Conservation (phyloP, 2,113 vertebrate species). For the Corythoichthys haematopterus region DNA sequence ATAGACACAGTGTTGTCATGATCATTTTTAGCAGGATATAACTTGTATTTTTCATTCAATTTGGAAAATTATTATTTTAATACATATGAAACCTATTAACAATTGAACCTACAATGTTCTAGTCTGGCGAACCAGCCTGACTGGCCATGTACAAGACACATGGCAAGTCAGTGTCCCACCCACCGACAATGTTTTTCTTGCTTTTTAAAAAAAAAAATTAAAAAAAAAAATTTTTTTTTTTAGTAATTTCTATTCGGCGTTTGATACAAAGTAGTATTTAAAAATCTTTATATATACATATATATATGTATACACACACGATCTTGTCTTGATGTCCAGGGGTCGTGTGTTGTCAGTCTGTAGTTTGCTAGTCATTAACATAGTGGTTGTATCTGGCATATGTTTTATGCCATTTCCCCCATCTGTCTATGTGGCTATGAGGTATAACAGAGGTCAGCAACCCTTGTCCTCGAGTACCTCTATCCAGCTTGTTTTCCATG, state of each 20-base stretch:
- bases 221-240: too few relatives aligned
- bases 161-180: background rate
- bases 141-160: too few relatives aligned
- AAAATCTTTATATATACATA: background rate
- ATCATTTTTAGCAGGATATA: conserved; percentile 20
- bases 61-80: conserved; percentile 8
- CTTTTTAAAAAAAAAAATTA: too few relatives aligned
- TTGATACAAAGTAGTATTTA: background rate
- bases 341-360: background rate
- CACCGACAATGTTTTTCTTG: background rate
- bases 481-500: too few relatives aligned
- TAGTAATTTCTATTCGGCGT: background rate
- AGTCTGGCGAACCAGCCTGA: too few relatives aligned
- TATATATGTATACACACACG: too few relatives aligned
- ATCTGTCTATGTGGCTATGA: background rate
- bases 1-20: conserved; percentile 31
- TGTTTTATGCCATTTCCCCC: background rate
- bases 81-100: background rate
- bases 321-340: background rate
- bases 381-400: background rate
- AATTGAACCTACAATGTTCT: background rate
- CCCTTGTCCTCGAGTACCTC: too few relatives aligned
- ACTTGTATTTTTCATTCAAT: conserved; percentile 17
- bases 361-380: background rate
- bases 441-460: too few relatives aligned